Base-by-base conservation (phyloP, 2,113 vertebrate genomes). In the Chroicocephalus ridibundus region DNA sequence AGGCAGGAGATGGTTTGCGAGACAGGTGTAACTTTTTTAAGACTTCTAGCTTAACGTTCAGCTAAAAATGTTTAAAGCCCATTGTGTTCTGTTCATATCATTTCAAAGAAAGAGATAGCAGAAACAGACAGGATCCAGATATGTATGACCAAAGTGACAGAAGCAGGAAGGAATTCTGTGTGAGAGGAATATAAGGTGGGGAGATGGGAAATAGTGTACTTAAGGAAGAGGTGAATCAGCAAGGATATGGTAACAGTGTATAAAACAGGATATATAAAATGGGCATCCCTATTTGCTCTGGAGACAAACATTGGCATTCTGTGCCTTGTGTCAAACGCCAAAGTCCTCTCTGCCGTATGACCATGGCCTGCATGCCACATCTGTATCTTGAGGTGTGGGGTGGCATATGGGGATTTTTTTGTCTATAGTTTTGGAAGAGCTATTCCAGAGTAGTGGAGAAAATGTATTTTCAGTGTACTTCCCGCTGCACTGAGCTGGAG, bases 211-310 rank as follows among this genome's bases (percentile, higher is more conserved):
- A 14, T 13, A 46, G 40, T 19, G 15, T 36, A 42, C 51, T 40
- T 7, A 55, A 70, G 40, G 64, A 78, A 92, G 72, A 61, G 80
- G 65, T 71, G 86, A 88, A 93, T 69, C 83, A 78, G 88, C 77
- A 70, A 55, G 61, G 61, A 38, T 68, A 76, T 10, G 72, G 60
- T 46, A 46, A 19, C 2, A 7, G 25, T 40, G 31, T 74, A 31
- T 52, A n/a, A 71, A 61, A 0, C 24, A 65, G 72, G 68, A 36
- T 32, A 58, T 6, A 9, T 13, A 78, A 61, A 84, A 47, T 0
- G 6, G 32, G 36, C 46, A 68, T 15, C 87, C 36, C 61, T 54
- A 8, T 3, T 66, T 58, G 60, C 65, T 57, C 61, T 55, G 79
- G 64, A 40, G 54, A 14, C 65, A 46, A 62, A n/a, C 27, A 5